phyloP scores from a whole-genome alignment of 2,888 invertebrate genomes.

The Ephialtes manifestator region DNA sequence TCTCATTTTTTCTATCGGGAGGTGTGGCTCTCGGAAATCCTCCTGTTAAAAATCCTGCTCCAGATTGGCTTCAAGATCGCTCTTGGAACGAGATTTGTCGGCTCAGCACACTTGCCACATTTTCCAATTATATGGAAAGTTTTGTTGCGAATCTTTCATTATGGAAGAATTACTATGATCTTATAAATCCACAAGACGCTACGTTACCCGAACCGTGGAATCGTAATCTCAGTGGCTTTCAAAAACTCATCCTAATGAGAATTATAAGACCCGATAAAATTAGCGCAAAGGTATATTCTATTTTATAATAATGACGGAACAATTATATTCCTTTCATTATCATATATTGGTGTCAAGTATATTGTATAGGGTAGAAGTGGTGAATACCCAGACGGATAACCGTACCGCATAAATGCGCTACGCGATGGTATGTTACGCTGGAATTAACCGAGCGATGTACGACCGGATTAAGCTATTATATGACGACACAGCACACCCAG shows the following conservation, averaged over 20 bases:
- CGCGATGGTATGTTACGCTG: no score
- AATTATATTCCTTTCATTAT: not conserved
- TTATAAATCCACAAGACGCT: slow-evolving; percentile 89
- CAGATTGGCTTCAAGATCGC: slow-evolving; percentile 91
- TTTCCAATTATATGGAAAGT: slow-evolving; percentile 87
- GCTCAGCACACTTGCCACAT: slow-evolving; percentile 87
- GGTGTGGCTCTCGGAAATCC: slow-evolving; percentile 90
- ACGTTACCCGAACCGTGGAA: slow-evolving; percentile 90
- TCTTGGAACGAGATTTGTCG: slow-evolving; percentile 94
- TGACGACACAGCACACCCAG: no score
- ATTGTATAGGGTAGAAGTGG: no score
- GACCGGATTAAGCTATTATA: no score
- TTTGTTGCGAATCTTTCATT: slow-evolving; percentile 86
- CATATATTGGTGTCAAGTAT: no score
- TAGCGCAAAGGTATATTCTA: slow-evolving; percentile 82
- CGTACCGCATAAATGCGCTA: no score
- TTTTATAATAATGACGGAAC: slow-evolving; percentile 2
- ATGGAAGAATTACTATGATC: slow-evolving; percentile 91
- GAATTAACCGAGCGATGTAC: no score
- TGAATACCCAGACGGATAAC: no score
- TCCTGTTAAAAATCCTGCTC: slow-evolving; percentile 88
- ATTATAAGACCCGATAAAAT: slow-evolving; percentile 93
- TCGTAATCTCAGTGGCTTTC: slow-evolving; percentile 88
- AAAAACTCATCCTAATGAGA: slow-evolving; percentile 91
- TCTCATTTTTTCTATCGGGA: slow-evolving; percentile 92